Conservation (phyloP, 2,113 vertebrate genomes). For the Azemiops feae region DNA sequence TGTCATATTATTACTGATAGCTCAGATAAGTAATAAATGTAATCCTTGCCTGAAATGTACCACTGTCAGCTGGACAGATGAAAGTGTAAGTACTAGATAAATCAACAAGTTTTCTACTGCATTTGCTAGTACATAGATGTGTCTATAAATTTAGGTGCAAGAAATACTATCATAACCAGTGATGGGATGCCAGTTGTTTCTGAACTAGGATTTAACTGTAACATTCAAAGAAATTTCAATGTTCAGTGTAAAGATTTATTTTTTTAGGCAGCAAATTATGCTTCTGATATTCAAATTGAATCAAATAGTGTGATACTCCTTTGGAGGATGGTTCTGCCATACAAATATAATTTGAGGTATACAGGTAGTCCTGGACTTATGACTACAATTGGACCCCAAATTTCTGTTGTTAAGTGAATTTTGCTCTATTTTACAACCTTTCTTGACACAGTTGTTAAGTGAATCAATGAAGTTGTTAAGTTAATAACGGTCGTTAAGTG, state of each 20-base stretch:
- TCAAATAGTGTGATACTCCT: conserved; percentile 24
- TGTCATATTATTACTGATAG: neutral
- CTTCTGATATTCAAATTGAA: conserved; percentile 11
- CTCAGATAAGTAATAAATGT: neutral
- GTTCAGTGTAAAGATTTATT: conserved; percentile 1
- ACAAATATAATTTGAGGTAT: conserved; percentile 6
- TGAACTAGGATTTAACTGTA: neutral
- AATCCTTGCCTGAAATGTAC: neutral
- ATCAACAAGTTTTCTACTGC: neutral
- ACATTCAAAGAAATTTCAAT: neutral
- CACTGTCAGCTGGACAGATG: neutral
- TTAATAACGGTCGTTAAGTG: neutral
- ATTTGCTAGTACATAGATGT: neutral
- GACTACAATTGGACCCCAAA: neutral
- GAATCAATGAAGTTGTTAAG: too few species aligned
- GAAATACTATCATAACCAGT: neutral
- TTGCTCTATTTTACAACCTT: neutral
- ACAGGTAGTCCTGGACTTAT: too few species aligned
- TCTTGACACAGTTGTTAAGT: too few species aligned
- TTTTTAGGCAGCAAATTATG: conserved; percentile 1
- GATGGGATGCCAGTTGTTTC: neutral
- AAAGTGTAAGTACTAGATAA: neutral
- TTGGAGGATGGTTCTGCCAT: neutral
- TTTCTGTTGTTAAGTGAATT: neutral
- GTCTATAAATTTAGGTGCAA: neutral